Base-by-base conservation (phyloP, 2,888 invertebrate genomes). In the Caenorhabditis panamensis region DNA sequence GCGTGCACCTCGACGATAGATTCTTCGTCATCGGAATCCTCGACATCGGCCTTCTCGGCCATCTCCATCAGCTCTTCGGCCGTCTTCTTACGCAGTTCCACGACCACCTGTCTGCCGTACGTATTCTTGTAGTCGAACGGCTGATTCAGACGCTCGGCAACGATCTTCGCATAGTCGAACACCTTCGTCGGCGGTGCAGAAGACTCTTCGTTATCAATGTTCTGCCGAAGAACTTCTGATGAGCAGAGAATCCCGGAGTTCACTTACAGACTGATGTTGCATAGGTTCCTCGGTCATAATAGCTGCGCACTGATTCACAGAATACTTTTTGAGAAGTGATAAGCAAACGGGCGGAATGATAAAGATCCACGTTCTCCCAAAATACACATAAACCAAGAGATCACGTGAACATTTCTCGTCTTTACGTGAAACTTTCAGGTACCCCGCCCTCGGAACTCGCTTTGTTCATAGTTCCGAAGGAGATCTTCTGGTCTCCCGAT, bases 381-480 rank as follows among this genome's bases (percentile, higher is more conserved):
- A 36, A 4, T 9, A 36, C 24, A 8, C 9, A 37, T 20, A 56
- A 31, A 9, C 31, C 31, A 6, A n/a, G n/a, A 61, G 68, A 36
- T 68, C 61, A 61, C 69, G 69, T n/a, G n/a, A n/a, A n/a, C n/a
- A n/a, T n/a, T n/a, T n/a, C n/a, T n/a, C n/a, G n/a, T n/a, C n/a
- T n/a, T n/a, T n/a, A n/a, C 31, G 4, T 31, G 9, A 31, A 31
- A 4, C 26, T 71, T 80, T 2, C 62, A 86, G 86, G 85, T 87
- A 84, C 51, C 87, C 88, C 1, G 72, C 86, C 9, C 72, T 92
- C 28, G 97, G 97, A 22, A 97, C 97, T 0, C 94, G 98, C 49
- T 99, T 99, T 92, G 96, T 97, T 2, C 98, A 99, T 91, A 97
- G 97, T 0, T 96, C 96, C 0, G 96, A 97, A 82, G 98, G 98